phyloP scores from a whole-genome alignment of 2,888 invertebrate genomes.

The Andrena marginata region DNA sequence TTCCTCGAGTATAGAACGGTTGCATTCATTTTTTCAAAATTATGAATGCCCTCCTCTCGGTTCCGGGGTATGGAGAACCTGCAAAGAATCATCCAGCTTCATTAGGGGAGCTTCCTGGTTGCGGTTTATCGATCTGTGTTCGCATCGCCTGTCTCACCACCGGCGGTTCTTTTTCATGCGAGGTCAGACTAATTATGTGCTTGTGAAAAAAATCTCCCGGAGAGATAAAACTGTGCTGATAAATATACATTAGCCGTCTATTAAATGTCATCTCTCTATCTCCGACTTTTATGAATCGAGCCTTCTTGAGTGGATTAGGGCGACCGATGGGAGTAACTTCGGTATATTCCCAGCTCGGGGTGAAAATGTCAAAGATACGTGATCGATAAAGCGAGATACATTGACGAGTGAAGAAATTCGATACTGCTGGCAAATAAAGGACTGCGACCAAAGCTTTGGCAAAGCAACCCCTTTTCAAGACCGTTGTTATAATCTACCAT shows the following conservation, averaged over 20 bases:
- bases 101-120: constrained; percentile 45
- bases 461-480: too few relatives aligned
- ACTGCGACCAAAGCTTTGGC: too few relatives aligned
- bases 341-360: too few relatives aligned
- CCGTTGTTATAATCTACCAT: too few relatives aligned
- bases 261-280: constrained; percentile 21
- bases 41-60: background rate
- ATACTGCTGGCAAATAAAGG: too few relatives aligned
- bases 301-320: too few relatives aligned
- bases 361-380: too few relatives aligned
- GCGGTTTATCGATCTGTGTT: constrained; percentile 47
- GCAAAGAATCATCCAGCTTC: constrained; percentile 37
- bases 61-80: constrained; percentile 9
- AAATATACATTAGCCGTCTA: constrained; percentile 3
- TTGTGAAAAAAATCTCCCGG: background rate
- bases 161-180: constrained; percentile 26
- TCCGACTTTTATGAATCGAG: background rate
- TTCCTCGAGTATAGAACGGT: background rate
- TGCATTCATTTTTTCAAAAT: background rate
- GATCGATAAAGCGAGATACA: too few relatives aligned
- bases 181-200: constrained; percentile 40
- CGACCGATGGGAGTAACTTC: too few relatives aligned
- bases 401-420: too few relatives aligned
- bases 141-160: constrained; percentile 37
- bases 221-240: background rate